Percentiles rank a stretch among this genome's conserved stretches.
phyloP scores from a whole-genome alignment of 2,888 invertebrate species.

The Urechis unicinctus region DNA sequence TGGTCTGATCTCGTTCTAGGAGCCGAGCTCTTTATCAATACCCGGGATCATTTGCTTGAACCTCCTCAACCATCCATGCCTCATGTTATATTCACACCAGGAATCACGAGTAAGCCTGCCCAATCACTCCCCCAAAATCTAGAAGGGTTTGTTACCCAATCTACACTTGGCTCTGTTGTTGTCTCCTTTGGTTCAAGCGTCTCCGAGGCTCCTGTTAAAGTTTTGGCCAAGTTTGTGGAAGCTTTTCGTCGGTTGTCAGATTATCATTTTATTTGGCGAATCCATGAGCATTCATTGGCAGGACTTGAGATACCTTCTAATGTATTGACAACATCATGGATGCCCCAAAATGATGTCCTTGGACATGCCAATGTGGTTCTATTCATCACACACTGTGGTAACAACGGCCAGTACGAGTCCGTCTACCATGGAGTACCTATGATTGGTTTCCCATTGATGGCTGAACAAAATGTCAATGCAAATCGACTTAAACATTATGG shows the following conservation, averaged over 20 bases:
- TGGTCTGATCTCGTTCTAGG: not conserved
- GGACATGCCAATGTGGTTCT: constrained; percentile 23
- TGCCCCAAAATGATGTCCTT: constrained; percentile 26
- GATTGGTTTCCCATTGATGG: too few relatives aligned
- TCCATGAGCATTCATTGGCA: too few relatives aligned
- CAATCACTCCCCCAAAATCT: constrained; percentile 15
- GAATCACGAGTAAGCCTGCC: constrained; percentile 12
- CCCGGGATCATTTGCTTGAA: constrained; percentile 18
- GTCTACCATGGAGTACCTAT: too few relatives aligned
- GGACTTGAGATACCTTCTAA: constrained; percentile 5
- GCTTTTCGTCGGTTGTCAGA: constrained; percentile 13
- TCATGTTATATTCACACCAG: constrained; percentile 20
- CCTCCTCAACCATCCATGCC: constrained; percentile 18
- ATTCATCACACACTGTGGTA: constrained; percentile 28
- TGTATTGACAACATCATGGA: too few relatives aligned
- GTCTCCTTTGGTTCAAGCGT: constrained; percentile 23
- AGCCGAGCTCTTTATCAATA: constrained; percentile 16
- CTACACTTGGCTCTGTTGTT: constrained; percentile 20
- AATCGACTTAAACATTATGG: constrained; percentile 14
- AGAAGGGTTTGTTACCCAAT: constrained; percentile 15
- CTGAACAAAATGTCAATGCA: constrained; percentile 22
- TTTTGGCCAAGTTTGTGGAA: constrained; percentile 8
- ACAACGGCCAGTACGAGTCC: too few relatives aligned
- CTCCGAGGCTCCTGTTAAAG: constrained; percentile 6
- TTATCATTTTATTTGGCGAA: too few relatives aligned